Evolutionary conservation across 2,113 vertebrate genomes (phyloP), one percentile per base, ranked within the genome.

Genomic region (Ceuthmochares aereus): DNA sequence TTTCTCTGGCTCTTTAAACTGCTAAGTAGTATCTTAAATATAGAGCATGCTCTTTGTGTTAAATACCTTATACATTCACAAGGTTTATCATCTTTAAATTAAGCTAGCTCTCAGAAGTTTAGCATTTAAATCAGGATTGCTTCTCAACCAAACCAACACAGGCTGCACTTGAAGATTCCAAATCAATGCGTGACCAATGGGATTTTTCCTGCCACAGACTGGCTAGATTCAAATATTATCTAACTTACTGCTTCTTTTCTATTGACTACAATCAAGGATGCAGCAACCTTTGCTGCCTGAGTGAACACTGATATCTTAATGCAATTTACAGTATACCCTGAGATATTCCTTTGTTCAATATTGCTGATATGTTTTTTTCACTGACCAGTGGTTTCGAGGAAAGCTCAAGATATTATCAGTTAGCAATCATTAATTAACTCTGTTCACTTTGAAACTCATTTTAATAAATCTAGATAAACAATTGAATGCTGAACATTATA

Each of bases 61-160:
- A 95, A 92, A 95, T 81, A 74, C 67, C 43, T 73, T 26, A 79
- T 49, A 66, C 36, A 93, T 81, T 93, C 59, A 60, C 54, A 85
- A 90, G 64, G 72, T 97, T 96, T 97, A 97, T 94, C 85, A 93
- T 85, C 84, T 91, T 96, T 95, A 97, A 96, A 95, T 96, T 87
- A 96, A 96, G 75, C 55, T 90, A 89, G 82, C 40, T 52, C 47
- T 90, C 88, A 94, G 81, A 81, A 96, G 95, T 83, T 96, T 97
- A 94, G 96, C 34, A 51, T 97, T 97, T 84, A 93, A 70, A 89
- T 93, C 94, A 90, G 88, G 90, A 96, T 58, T 96, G 90, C 67
- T 94, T 84, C 90, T 85, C 74, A 84, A 87, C 26, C 36, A 74
- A 93, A 89, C 80, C 81, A 95, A 67, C 69, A 86, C 77, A 80